Evolutionary conservation across 2,888 invertebrate genomes (phyloP), one percentile per base, ranked within the genome.

Genomic region (Amblyjoppa fuscipennis): DNA sequence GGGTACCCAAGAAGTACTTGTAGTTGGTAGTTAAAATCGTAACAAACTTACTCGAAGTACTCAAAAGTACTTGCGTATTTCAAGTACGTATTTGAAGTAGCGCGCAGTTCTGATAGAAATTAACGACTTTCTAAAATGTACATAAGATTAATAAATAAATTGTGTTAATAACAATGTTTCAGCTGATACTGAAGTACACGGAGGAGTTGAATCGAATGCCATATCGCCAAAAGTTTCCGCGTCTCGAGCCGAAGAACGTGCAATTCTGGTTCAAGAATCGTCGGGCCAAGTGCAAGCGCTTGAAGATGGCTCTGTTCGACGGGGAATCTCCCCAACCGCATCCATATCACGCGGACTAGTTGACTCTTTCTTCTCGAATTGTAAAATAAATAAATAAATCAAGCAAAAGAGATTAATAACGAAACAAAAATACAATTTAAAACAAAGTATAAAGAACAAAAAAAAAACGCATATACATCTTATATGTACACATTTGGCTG

Each of bases 221-320:
- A 76, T 99, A 99, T 94, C 95, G 99, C 92, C 99, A 99, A 95
- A 99, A 99, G 94, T 99, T 99, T 94, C 99, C 99, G 0, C 97
- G 98, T n/a, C 95, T 99, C 87, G 99, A 99, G 94, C 98, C 99
- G 64, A 99, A 99, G 95, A 99, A 99, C 94, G 99, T 99, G 89
- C 99, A 99, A 95, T 99, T 99, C 94, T 99, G 99, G 99, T 99
- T 99, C 95, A 99, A 99, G 94, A 99, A 99, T 94, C 97, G 99
- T 64, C 96, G 99, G 82, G 99, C 99, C 90, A 99, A 99, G 95
- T 99, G 99, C 94, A 99, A 99, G 95, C 96, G 99, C 84, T 95
- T 99, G 92, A 98, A 98, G 94, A 98, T 98, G 97, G 97, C 98
- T 0, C 94, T 98, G 64, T 98, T 97, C 92, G 98, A 98, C 92